These are phyloP conservation scores for Pao palembangensis DNA, from an alignment of 2,113 vertebrate genomes.

Conservation along the genomic window DNA sequence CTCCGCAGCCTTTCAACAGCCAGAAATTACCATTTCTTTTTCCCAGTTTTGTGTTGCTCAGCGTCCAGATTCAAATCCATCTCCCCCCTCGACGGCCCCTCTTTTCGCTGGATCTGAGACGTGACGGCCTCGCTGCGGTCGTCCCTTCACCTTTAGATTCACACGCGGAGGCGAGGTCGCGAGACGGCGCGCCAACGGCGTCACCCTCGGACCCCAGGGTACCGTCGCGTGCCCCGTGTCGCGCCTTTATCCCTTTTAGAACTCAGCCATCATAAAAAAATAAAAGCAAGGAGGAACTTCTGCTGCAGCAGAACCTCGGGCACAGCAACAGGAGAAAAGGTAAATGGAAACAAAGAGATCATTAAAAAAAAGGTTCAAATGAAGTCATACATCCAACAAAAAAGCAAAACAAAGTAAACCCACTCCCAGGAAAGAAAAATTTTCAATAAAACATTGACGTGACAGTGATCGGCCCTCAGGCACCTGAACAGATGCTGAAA, in stretches of 20 bases:
- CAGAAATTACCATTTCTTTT: slow-evolving; percentile 32
- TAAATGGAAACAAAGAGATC: slow-evolving; percentile 31
- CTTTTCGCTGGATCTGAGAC: not conserved
- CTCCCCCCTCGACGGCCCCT: not conserved
- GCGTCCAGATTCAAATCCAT: slow-evolving; percentile 17
- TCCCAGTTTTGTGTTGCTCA: slow-evolving; percentile 11
- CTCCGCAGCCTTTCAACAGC: slow-evolving; percentile 56
- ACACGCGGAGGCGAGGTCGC: slow-evolving; percentile 47
- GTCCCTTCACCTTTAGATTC: slow-evolving; percentile 51
- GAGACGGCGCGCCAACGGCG: slow-evolving; percentile 38
- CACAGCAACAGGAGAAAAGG: slow-evolving; percentile 64
- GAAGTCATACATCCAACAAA: slow-evolving; percentile 45
- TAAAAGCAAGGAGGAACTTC: slow-evolving; percentile 48
- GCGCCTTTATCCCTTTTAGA: slow-evolving; percentile 67
- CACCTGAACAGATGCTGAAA: slow-evolving; percentile 52
- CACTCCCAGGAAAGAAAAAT: slow-evolving; percentile 59
- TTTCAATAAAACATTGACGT: slow-evolving; percentile 33
- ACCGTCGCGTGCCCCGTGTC: slow-evolving; percentile 52
- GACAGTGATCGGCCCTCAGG: slow-evolving; percentile 56
- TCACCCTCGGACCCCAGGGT: slow-evolving; percentile 41
- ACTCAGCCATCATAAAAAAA: slow-evolving; percentile 34
- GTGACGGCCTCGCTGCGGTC: not conserved
- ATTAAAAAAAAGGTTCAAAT: slow-evolving; percentile 21
- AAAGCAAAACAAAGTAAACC: slow-evolving; percentile 36
- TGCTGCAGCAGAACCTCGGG: slow-evolving; percentile 59